phyloP scores from a whole-genome alignment of 2,113 vertebrate genomes.

The Chionodraco myersi region DNA sequence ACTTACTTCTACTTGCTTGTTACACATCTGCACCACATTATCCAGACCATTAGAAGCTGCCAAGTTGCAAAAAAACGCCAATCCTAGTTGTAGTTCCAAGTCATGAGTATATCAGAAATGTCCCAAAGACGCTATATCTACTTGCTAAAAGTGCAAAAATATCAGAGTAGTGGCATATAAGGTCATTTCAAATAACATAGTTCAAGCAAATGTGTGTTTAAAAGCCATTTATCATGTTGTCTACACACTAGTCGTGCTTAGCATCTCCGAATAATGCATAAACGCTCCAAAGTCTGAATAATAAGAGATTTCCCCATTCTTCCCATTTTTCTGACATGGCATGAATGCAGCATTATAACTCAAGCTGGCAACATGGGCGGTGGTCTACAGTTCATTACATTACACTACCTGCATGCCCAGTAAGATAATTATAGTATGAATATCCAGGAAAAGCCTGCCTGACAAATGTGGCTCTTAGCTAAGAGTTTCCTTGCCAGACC shows the following conservation, averaged over 20 bases:
- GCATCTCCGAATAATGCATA: neutral
- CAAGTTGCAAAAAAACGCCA: neutral
- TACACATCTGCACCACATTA: neutral
- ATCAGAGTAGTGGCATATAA: neutral
- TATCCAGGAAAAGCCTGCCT: slow-evolving; percentile 19
- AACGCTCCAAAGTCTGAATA: neutral
- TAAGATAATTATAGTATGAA: slow-evolving; percentile 25
- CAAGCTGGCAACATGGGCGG: neutral
- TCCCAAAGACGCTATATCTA: neutral
- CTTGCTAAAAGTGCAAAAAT: neutral
- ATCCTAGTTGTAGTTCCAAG: neutral
- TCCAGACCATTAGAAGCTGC: neutral
- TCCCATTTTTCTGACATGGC: neutral
- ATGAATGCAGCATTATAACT: neutral
- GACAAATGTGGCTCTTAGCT: slow-evolving; percentile 33
- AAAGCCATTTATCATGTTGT: neutral
- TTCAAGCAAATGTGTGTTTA: no score
- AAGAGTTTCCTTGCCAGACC: slow-evolving; percentile 19
- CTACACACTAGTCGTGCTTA: neutral
- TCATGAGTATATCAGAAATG: neutral
- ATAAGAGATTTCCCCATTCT: neutral
- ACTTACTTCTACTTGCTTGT: neutral
- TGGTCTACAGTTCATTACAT: no score
- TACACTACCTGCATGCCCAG: slow-evolving; percentile 27
- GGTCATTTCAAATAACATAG: neutral